phyloP scores from a whole-genome alignment of 1,140 invertebrate genomes.

The Steinernema feltiae region DNA sequence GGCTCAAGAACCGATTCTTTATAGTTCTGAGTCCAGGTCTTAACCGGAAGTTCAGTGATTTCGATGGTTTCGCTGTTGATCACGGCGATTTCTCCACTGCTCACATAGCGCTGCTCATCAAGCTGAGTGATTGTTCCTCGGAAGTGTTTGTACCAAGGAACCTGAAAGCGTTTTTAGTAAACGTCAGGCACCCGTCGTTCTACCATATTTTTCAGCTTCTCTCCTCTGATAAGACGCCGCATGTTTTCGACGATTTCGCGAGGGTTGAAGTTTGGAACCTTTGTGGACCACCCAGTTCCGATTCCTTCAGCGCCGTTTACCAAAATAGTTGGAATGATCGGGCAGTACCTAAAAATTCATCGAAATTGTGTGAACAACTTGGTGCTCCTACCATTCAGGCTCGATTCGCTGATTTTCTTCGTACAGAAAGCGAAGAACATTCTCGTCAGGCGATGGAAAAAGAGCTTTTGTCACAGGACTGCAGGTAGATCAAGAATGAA shows the following conservation, averaged over 20 bases:
- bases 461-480: slow-evolving; percentile 74
- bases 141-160: slow-evolving; percentile 90
- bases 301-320: slow-evolving; percentile 97
- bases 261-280: slow-evolving; percentile 91
- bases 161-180: slow-evolving; percentile 29
- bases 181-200: too few species aligned
- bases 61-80: slow-evolving; percentile 65
- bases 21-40: slow-evolving; percentile 89
- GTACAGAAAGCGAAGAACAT: slow-evolving; percentile 76
- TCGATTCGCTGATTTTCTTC: slow-evolving; percentile 94
- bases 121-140: slow-evolving; percentile 55
- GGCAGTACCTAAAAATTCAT: slow-evolving; percentile 68
- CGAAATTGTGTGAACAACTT: not conserved
- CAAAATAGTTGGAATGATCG: slow-evolving; percentile 91
- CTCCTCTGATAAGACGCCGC: slow-evolving; percentile 73
- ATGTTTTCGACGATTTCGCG: slow-evolving; percentile 83
- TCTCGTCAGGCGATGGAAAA: slow-evolving; percentile 82
- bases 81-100: slow-evolving; percentile 42
- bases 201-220: slow-evolving; percentile 71
- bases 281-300: slow-evolving; percentile 97
- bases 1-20: slow-evolving; percentile 88
- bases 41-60: slow-evolving; percentile 90
- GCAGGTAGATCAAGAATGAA: slow-evolving; percentile 27
- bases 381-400: slow-evolving; percentile 62
- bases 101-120: slow-evolving; percentile 42